Evolutionary conservation across 2,888 invertebrate species (phyloP).

Genomic region (Clunio marinus): DNA sequence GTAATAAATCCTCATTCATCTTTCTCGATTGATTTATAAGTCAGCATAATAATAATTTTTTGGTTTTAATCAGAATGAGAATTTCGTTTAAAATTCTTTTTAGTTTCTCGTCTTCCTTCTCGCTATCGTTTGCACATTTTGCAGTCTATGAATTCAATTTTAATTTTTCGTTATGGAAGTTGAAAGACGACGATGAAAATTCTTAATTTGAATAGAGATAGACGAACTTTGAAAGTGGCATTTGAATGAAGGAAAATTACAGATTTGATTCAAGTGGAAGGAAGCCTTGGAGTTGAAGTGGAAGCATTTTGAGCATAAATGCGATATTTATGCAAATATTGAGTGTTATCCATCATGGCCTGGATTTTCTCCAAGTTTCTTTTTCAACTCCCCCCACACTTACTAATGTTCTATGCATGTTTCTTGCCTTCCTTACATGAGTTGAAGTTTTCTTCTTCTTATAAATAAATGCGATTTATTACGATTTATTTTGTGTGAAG

Average conservation of each 20-base stretch:
- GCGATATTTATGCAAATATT: slow-evolving; percentile 20
- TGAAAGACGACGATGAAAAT: not conserved
- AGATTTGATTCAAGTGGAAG: slow-evolving; percentile 14
- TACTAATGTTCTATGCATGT: no score
- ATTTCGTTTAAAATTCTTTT: no score
- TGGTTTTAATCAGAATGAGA: not conserved
- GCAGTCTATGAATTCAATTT: not conserved
- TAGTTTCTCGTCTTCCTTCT: no score
- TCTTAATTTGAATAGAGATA: not conserved
- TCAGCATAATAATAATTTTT: no score
- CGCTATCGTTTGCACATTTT: not conserved
- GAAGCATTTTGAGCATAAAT: slow-evolving; percentile 25
- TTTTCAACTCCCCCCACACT: not conserved
- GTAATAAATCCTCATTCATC: not conserved
- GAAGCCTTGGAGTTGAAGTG: slow-evolving; percentile 22
- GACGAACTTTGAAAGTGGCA: not conserved
- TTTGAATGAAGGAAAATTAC: not conserved
- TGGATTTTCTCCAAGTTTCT: not conserved
- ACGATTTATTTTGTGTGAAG: slow-evolving; percentile 28
- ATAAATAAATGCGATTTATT: slow-evolving; percentile 32
- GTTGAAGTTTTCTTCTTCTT: not conserved
- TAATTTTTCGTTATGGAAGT: no score
- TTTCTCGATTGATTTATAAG: slow-evolving; percentile 1
- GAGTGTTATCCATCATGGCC: slow-evolving; percentile 1
- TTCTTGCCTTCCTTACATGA: no score